Conservation (phyloP, 2,888 invertebrate genomes). For the Actias luna region DNA sequence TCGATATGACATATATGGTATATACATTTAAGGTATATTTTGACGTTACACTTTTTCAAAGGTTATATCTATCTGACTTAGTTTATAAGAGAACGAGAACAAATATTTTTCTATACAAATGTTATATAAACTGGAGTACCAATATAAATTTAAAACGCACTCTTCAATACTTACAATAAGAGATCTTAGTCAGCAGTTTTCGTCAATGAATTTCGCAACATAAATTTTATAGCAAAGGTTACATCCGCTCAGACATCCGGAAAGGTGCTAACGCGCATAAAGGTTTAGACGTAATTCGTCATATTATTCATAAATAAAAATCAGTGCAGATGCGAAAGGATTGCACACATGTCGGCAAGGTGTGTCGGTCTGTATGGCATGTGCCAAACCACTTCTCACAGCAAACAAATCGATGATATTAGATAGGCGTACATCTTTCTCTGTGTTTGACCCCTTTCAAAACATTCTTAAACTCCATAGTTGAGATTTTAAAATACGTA, state of each 20-base stretch:
- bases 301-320: constrained; percentile 80
- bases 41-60: too few species aligned
- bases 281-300: constrained; percentile 74
- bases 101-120: not conserved
- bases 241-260: constrained; percentile 77
- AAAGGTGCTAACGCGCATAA: constrained; percentile 76
- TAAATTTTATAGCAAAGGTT: constrained; percentile 49
- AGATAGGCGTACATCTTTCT: constrained; percentile 55
- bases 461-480: not conserved
- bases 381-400: constrained; percentile 65
- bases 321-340: constrained; percentile 81
- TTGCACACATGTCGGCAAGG: constrained; percentile 78
- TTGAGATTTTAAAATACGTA: not conserved
- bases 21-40: too few species aligned
- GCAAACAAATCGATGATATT: constrained; percentile 57
- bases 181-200: constrained; percentile 19
- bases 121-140: constrained; percentile 1
- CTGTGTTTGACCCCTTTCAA: constrained; percentile 32
- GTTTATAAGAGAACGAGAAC: not conserved
- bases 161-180: not conserved
- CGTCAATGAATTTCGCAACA: constrained; percentile 43
- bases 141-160: not conserved
- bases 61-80: not conserved
- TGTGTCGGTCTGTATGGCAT: constrained; percentile 64
- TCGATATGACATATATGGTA: too few species aligned